Evolutionary conservation across 2,113 vertebrate genomes (phyloP).

Genomic region (Thunnus maccoyii): DNA sequence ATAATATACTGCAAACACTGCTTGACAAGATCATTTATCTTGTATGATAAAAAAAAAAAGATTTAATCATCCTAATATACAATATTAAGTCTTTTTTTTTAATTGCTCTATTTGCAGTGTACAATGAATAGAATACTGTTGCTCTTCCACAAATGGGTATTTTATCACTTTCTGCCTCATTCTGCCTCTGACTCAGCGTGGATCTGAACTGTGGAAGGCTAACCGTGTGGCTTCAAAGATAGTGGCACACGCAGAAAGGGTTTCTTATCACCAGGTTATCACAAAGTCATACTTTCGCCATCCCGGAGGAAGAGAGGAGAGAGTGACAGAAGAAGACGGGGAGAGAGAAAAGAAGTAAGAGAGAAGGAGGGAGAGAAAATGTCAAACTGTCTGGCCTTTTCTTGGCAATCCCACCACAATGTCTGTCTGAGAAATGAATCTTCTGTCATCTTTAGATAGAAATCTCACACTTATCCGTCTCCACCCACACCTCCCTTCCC

Average conservation of each 20-base stretch:
- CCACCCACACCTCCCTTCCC: constrained; percentile 29
- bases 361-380: constrained; percentile 48
- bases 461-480: constrained; percentile 68
- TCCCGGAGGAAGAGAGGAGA: constrained; percentile 31
- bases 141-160: constrained; percentile 15
- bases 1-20: no score
- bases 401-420: constrained; percentile 62
- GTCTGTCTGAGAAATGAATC: constrained; percentile 78
- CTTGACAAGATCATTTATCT: no score
- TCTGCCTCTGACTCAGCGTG: constrained; percentile 22
- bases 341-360: constrained; percentile 20
- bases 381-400: constrained; percentile 78
- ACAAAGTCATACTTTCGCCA: constrained; percentile 51
- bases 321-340: constrained; percentile 11
- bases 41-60: no score
- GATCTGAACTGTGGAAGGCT: constrained; percentile 30
- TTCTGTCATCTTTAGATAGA: constrained; percentile 73
- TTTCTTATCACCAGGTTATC: constrained; percentile 72
- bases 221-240: constrained; percentile 57
- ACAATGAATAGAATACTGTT: constrained; percentile 6
- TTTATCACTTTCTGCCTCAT: constrained; percentile 23
- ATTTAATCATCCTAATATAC: no score
- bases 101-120: not conserved
- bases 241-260: constrained; percentile 37
- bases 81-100: not conserved